These are phyloP conservation scores for Nasonovia ribisnigri DNA, from an alignment of 2,888 invertebrate genomes.

Conservation along the genomic window DNA sequence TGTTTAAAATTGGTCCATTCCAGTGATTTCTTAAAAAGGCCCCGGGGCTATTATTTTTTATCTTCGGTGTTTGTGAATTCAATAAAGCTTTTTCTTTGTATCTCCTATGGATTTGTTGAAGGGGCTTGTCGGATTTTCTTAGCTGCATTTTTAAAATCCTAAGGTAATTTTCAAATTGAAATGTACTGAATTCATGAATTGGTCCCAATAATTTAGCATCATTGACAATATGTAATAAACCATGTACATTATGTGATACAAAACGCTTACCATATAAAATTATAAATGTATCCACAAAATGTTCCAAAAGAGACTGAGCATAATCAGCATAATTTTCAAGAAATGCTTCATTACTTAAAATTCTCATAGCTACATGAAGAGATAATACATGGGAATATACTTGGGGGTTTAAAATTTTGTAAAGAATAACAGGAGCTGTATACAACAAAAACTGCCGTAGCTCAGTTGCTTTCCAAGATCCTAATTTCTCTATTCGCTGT, in stretches of 20 bases:
- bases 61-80: neutral
- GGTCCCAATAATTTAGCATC: constrained; percentile 20
- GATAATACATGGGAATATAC: too few relatives aligned
- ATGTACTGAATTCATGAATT: constrained; percentile 19
- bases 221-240: constrained; percentile 12
- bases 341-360: too few relatives aligned
- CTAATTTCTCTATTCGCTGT: too few relatives aligned
- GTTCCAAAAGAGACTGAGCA: too few relatives aligned
- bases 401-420: too few relatives aligned
- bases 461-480: too few relatives aligned
- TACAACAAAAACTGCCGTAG: too few relatives aligned
- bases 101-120: constrained; percentile 2
- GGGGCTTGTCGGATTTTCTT: constrained; percentile 7
- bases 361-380: too few relatives aligned
- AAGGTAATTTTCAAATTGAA: constrained; percentile 12
- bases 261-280: neutral
- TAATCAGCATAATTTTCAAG: too few relatives aligned
- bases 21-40: neutral
- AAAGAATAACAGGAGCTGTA: too few relatives aligned
- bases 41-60: neutral
- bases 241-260: neutral
- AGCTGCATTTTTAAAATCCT: neutral
- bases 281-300: constrained; percentile 11
- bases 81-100: neutral
- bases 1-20: neutral